A percentile compares a stretch with the other conserved stretches of the same genome.
phyloP scores from a whole-genome alignment of 2,797 vertebrate species.

The Orientallactaga sibirica region DNA sequence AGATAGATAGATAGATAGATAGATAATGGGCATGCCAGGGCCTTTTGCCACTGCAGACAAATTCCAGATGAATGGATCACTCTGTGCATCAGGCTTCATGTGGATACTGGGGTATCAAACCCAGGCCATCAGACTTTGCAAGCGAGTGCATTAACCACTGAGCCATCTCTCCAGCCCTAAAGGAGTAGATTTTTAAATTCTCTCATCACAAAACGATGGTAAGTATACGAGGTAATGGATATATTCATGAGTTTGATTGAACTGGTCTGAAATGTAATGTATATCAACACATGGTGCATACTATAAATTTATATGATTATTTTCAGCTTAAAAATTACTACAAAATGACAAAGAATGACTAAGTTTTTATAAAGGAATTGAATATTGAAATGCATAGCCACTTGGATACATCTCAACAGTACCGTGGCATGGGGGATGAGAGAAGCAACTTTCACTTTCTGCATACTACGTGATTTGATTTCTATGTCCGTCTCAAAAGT shows the following conservation, averaged over 20 bases:
- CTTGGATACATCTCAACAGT: neutral
- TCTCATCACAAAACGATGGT: neutral
- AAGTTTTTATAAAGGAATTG: neutral
- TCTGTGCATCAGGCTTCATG: too few species aligned
- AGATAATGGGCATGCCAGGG: too few species aligned
- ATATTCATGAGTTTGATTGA: neutral
- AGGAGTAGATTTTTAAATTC: neutral
- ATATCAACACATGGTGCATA: neutral
- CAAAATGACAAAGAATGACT: neutral
- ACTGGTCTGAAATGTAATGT: neutral
- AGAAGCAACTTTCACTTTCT: neutral
- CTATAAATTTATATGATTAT: neutral
- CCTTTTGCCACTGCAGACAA: too few species aligned
- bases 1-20: too few species aligned
- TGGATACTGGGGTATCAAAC: too few species aligned
- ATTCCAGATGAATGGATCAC: too few species aligned
- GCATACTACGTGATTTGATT: rapidly evolving
- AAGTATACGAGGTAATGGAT: neutral
- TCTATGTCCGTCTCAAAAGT: neutral
- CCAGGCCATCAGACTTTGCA: too few species aligned
- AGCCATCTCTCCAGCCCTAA: too few species aligned
- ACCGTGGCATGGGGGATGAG: rapidly evolving
- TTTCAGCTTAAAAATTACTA: neutral
- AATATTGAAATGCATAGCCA: rapidly evolving
- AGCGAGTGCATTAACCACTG: too few species aligned